Evolutionary conservation across 1,140 invertebrate species (phyloP), one percentile per base, ranked within the genome.

Genomic region (Tetramorium parvispinum): DNA sequence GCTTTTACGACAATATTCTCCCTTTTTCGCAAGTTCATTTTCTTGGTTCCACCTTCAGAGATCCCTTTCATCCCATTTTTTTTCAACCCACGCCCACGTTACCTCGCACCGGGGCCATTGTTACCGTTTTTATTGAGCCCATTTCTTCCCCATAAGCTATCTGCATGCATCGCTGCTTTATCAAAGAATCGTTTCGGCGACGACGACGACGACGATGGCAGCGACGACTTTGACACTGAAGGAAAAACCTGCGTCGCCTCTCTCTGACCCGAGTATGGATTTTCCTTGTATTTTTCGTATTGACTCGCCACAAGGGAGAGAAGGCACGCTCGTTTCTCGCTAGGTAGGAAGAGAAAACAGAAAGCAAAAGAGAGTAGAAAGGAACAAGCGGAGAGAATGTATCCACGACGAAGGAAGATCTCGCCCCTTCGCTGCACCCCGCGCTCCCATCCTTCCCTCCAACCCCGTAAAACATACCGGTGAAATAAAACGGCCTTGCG

Each of bases 101-200:
- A 75, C 46, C n/a, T 83, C 85, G 24, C 66, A 75, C 81, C 40
- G 32, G 63, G 46, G 49, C 68, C 49, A 89, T 89, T 89, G 85
- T 89, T 76, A 85, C 53, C 75, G 46, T 77, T 87, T 88, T 89
- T 89, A 87, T 87, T 53, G 57, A 78, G 68, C 51, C 63, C 82
- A 61, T 77, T 71, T 85, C 78, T 87, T 88, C 68, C 66, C 37
- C 51, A 57, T 13, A 37, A 57, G 61, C 78, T 51, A 89, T 89
- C 87, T 85, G 87, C 87, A 88, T 88, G 87, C 75, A 85, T 83
- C 87, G 85, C 49, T 87, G 78, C 85, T 87, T 88, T 88, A 87
- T 88, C 87, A 87, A 89, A 83, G 71, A 73, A 88, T 88, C 85
- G 76, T 87, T 88, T 87, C 76, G 57, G 51, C n/a, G 40, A 81